Evolutionary conservation across 2,888 invertebrate species (phyloP).

Genomic region (Pseudococcus viburni): DNA sequence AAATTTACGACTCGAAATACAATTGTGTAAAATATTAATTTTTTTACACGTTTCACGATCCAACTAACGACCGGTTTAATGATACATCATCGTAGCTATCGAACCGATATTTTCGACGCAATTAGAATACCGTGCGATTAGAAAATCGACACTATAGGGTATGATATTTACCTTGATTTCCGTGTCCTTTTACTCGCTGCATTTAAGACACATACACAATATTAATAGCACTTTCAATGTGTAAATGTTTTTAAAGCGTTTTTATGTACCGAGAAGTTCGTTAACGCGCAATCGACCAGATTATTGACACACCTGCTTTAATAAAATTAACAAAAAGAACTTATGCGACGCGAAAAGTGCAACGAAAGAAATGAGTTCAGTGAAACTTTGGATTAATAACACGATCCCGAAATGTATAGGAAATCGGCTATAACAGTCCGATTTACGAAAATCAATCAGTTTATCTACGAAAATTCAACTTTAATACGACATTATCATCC

Average conservation of each 20-base stretch:
- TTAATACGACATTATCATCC: constrained; percentile 65
- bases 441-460: constrained; percentile 42
- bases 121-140: background rate
- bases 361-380: constrained; percentile 51
- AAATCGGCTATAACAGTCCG: constrained; percentile 12
- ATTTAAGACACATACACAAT: constrained; percentile 68
- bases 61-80: constrained; percentile 2
- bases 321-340: constrained; percentile 34
- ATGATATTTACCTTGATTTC: constrained; percentile 80
- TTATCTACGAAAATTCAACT: constrained; percentile 1
- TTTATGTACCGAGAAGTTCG: constrained; percentile 25
- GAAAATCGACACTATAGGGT: background rate
- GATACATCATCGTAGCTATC: background rate
- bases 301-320: constrained; percentile 60
- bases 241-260: constrained; percentile 51
- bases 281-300: constrained; percentile 48
- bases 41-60: background rate
- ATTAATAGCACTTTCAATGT: constrained; percentile 53
- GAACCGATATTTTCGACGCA: constrained; percentile 11
- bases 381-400: background rate
- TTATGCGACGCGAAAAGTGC: constrained; percentile 7
- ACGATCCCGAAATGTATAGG: background rate
- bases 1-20: background rate
- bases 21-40: background rate
- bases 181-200: constrained; percentile 89